A percentile compares a stretch with the other conserved stretches of the same genome.
These are phyloP conservation scores for Mesorhabditis sp. DNA, from an alignment of 2,888 invertebrate species.

Conservation along the genomic window DNA sequence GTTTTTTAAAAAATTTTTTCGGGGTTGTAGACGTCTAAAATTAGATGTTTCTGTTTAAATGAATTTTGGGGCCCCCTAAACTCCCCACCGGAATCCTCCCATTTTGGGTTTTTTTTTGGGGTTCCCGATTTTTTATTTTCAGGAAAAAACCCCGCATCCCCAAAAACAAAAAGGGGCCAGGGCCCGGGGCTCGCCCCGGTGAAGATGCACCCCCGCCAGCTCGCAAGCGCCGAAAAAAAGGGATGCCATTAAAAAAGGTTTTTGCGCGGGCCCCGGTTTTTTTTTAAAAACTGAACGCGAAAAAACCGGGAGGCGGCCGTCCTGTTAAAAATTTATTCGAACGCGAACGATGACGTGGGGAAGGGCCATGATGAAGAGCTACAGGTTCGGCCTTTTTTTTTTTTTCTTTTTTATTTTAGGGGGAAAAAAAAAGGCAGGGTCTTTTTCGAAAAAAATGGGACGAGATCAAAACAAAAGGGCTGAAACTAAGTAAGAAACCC, in stretches of 20 bases:
- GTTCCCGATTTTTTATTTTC: too few species aligned
- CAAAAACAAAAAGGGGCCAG: conserved; percentile 75
- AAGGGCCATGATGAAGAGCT: conserved; percentile 96
- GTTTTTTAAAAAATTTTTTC: too few species aligned
- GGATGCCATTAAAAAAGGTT: conserved; percentile 78
- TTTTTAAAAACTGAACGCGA: conserved; percentile 69
- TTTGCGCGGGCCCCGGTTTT: not conserved
- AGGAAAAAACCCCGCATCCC: conserved; percentile 79
- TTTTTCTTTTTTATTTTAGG: conserved; percentile 63
- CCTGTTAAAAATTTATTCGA: conserved; percentile 77
- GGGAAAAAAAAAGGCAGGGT: conserved; percentile 96
- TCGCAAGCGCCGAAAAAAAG: conserved; percentile 66
- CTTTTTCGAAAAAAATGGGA: conserved; percentile 93
- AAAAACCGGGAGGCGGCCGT: conserved; percentile 78
- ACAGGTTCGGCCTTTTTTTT: conserved; percentile 64
- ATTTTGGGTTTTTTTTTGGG: too few species aligned
- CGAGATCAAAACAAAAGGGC: conserved; percentile 71
- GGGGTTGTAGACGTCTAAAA: too few species aligned
- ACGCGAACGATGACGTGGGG: conserved; percentile 85
- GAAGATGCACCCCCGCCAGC: conserved; percentile 10
- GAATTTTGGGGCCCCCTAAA: too few species aligned
- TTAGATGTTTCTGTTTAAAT: too few species aligned
- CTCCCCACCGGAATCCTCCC: too few species aligned
- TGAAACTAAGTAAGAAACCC: conserved; percentile 68
- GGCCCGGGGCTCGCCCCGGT: conserved; percentile 72